These are phyloP conservation scores for Siniperca knerii DNA, from an alignment of 2,113 vertebrate species.

Conservation along the genomic window DNA sequence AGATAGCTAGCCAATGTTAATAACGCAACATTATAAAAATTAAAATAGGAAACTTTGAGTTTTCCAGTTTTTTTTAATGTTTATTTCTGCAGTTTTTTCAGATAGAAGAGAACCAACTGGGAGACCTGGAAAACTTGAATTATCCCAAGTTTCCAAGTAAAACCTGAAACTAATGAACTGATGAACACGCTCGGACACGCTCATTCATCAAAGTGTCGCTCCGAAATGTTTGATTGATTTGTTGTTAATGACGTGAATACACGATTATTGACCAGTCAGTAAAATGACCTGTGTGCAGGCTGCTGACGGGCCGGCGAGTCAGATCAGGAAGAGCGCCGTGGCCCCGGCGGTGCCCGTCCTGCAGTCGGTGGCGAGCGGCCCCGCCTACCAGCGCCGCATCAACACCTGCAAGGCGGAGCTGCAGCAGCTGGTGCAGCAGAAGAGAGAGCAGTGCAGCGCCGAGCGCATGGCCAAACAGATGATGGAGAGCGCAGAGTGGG, in stretches of 20 bases:
- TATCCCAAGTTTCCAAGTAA: background rate
- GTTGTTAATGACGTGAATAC: background rate
- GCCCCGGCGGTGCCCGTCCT: conserved; percentile 60
- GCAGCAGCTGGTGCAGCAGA: conserved; percentile 96
- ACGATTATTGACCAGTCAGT: background rate
- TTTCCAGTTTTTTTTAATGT: background rate
- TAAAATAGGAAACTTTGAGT: too few species aligned
- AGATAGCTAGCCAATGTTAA: too few species aligned
- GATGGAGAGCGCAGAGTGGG: conserved; percentile 98
- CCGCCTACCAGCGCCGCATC: conserved; percentile 91
- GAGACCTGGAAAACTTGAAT: background rate
- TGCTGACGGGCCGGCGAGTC: conserved; percentile 82
- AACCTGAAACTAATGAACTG: background rate
- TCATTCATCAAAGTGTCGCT: too few species aligned
- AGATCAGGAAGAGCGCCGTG: conserved; percentile 81
- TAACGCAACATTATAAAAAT: too few species aligned
- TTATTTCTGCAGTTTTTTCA: background rate
- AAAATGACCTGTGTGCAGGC: conserved; percentile 75
- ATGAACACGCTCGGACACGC: too few species aligned
- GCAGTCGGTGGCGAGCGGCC: conserved; percentile 85
- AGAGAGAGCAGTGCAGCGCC: conserved; percentile 94
- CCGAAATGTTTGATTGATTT: too few species aligned
- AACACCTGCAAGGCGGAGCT: conserved; percentile 95
- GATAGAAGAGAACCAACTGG: background rate
- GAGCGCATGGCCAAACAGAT: conserved; percentile 96